Base-by-base conservation (phyloP, 2,888 invertebrate species). In the Eudasyphora cyanicolor region DNA sequence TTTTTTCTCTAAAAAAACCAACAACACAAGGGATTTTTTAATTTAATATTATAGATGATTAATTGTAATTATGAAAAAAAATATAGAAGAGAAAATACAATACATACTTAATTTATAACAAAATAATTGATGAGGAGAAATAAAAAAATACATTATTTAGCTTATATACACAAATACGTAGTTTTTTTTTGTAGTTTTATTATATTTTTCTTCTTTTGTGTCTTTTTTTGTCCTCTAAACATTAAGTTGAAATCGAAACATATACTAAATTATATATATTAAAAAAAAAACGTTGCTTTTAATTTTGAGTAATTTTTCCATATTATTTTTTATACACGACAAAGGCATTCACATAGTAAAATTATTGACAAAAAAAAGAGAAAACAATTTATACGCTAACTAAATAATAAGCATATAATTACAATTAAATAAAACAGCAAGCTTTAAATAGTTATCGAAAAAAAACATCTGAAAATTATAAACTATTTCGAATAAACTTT, bases 21-120 rank as follows among this genome's bases (percentile, higher is more conserved):
- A 79, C 76, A 82, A 76, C 38, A 89, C 89, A 89, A 89, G 89
- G 89, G 90, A 90, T 89, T 88, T 86, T 57, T 88, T 86, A 86
- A 88, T 88, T 87, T 87, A 86, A 87, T 88, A 84, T 86, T 86
- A 24, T 89, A 86, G 87, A 76, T 80, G 76, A 51, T 82, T 74
- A 80, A n/a, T n/a, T n/a, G n/a, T 80, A 75, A 82, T 69, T 70
- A 64, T 69, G 79, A 71, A 74, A 69, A 77, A 73, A 7, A 60
- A 79, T 24, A 71, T 51, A 79, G 64, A 75, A 79, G 8, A 57
- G 54, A 51, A 67, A 1, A 51, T 3, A 32, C 29, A 29, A 62
- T 0, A 57, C 24, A 27, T 62, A 62, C 17, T 32, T 32, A 64
- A 64, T 8, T n/a, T n/a, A 64, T 2, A 32, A 21, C 19, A 32